Evolutionary conservation across 2,797 vertebrate genomes (phyloP).

Genomic region (Rhinella marina): DNA sequence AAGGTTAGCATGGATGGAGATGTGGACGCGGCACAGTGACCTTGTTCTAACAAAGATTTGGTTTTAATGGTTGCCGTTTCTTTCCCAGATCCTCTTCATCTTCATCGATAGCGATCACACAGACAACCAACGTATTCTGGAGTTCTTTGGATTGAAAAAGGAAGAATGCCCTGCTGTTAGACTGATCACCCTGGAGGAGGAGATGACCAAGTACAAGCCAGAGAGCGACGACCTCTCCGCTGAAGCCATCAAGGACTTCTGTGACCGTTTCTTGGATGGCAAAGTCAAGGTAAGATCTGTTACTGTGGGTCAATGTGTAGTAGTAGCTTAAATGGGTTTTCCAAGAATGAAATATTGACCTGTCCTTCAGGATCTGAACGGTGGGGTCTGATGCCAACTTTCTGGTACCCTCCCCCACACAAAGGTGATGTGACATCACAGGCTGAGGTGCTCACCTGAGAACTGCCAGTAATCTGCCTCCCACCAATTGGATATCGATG

Average conservation of each 20-base stretch:
- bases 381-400: no score
- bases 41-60: no score
- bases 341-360: no score
- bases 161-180: constrained; percentile 95
- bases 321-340: neutral
- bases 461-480: no score
- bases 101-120: constrained; percentile 95
- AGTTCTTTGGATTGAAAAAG: constrained; percentile 97
- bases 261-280: constrained; percentile 86
- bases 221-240: constrained; percentile 83
- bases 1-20: constrained; percentile 75
- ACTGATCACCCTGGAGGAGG: constrained; percentile 96
- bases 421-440: no score
- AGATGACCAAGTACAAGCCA: constrained; percentile 98
- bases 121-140: constrained; percentile 97
- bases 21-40: no score
- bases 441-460: no score
- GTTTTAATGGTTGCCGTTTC: neutral
- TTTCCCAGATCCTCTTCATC: constrained; percentile 93
- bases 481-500: no score
- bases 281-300: constrained; percentile 87
- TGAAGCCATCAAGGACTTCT: constrained; percentile 87
- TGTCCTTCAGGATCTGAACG: no score
- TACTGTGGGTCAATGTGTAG: neutral
- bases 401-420: no score